A percentile compares a stretch with the other conserved stretches of the same genome.
phyloP scores from a whole-genome alignment of 2,113 vertebrate genomes.

The Columba janthina region DNA sequence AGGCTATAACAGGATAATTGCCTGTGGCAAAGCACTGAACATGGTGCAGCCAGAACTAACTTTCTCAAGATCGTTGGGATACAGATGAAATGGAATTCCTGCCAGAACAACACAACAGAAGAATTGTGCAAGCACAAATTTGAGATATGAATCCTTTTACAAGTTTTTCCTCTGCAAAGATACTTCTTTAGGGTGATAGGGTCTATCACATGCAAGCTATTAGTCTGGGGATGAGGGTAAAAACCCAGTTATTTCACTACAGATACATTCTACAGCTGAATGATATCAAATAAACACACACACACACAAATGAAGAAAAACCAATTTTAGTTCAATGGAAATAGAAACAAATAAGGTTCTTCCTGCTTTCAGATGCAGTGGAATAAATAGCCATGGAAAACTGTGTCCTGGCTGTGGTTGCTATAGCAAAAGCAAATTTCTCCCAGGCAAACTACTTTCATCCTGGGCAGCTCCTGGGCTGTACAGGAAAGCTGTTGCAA shows the following conservation, averaged over 20 bases:
- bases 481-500: neutral
- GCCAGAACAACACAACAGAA: neutral
- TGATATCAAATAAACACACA: neutral
- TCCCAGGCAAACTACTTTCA: neutral
- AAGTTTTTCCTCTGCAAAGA: neutral
- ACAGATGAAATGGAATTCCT: neutral
- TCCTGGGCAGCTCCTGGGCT: neutral
- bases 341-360: neutral
- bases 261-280: neutral
- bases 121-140: neutral
- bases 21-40: neutral
- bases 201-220: neutral
- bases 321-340: neutral
- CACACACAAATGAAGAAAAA: neutral
- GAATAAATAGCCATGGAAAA: neutral
- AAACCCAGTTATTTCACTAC: neutral
- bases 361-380: neutral
- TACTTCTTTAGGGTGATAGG: neutral
- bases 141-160: neutral
- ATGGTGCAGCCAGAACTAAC: neutral
- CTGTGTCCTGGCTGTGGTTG: neutral
- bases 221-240: neutral
- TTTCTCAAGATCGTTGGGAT: neutral
- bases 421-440: neutral
- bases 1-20: neutral